Evolutionary conservation across 2,797 vertebrate genomes (phyloP).

Genomic region (Coreius guichenoti): DNA sequence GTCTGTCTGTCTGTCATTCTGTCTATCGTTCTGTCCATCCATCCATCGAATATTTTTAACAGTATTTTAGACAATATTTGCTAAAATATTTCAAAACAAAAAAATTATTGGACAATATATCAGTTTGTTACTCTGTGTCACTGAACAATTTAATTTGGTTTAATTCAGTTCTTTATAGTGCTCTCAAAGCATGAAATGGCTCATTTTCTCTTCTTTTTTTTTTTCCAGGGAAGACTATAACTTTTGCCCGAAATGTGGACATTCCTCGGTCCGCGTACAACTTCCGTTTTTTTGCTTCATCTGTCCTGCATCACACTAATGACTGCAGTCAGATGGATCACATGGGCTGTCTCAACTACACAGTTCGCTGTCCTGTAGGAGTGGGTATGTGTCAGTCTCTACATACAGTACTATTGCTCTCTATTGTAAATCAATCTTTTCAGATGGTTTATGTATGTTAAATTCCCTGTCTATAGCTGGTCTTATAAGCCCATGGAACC

Average conservation of each 20-base stretch:
- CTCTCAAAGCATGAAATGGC: not conserved
- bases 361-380: constrained; percentile 86
- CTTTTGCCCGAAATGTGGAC: constrained; percentile 86
- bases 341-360: constrained; percentile 89
- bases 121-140: not conserved
- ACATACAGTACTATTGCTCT: not conserved
- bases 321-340: constrained; percentile 90
- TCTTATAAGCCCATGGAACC: constrained; percentile 97
- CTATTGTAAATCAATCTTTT: not conserved
- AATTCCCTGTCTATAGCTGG: constrained; percentile 79
- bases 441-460: not conserved
- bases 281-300: constrained; percentile 94
- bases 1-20: no score
- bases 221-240: constrained; percentile 88
- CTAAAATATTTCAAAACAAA: no score
- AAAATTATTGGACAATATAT: not conserved
- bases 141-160: not conserved
- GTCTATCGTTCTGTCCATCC: no score
- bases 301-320: constrained; percentile 85
- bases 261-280: constrained; percentile 89
- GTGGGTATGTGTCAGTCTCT: constrained; percentile 80
- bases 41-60: no score
- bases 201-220: constrained; percentile 2
- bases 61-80: no score
- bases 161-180: not conserved